Evolutionary conservation across 2,888 invertebrate genomes (phyloP), one percentile per base, ranked within the genome.

Genomic region (Cenopis cana): DNA sequence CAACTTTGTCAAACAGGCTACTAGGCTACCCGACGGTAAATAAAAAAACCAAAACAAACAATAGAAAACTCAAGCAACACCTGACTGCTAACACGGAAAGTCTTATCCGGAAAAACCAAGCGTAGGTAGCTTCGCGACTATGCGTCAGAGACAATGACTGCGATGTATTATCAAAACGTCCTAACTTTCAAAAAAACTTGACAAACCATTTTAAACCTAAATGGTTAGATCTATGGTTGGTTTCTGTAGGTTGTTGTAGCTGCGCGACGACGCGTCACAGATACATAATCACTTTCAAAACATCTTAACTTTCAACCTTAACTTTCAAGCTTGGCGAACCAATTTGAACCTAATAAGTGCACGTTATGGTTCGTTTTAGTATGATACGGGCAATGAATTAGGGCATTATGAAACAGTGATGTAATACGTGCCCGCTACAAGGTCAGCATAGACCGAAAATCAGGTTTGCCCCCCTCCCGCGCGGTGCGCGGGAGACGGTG

Each of bases 371-470:
- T 60, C 46, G 69, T 59, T 75, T 72, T 82, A 1, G 49, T 20
- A 36, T 77, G 74, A 24, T 2, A 29, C 0, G 1, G 33, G 6
- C 65, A 72, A 79, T 74, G 82, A 84, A 85, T 85, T 87, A 88
- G 87, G 88, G 86, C 89, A 83, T 89, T 89, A 87, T 86, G 85
- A 83, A 81, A 79, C 82, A 83, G 78, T 92, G 92, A 92, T 90
- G 91, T 92, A 93, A 90, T 87, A 88, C 85, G 86, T 85, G 90
- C 86, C 83, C 82, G 87, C 82, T 78, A 83, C 90, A 93, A 93
- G 93, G 93, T 93, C 93, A 91, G 83, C 84, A 87, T 92, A 92
- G 91, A 92, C 92, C 93, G 88, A 92, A 93, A 91, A 91, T 91
- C 91, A 90, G 90, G 93, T 91, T 93, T 92, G 81, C 79, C 75